phyloP scores from a whole-genome alignment of 2,888 invertebrate species.

The Euproctis similis region DNA sequence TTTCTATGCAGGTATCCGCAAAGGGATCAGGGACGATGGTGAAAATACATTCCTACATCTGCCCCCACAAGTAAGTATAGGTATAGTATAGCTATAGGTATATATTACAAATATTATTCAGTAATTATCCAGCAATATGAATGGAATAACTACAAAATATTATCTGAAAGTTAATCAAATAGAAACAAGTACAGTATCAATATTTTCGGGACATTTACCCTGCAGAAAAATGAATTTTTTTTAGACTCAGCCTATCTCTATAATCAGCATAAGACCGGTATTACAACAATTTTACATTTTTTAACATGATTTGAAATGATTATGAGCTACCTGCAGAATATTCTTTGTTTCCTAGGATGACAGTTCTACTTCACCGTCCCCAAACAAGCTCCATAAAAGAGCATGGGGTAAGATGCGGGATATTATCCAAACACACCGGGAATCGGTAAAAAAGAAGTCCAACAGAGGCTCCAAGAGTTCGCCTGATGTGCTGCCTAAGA shows the following conservation, averaged over 20 bases:
- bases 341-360: constrained; percentile 47
- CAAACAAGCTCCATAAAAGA: constrained; percentile 77
- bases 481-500: constrained; percentile 51
- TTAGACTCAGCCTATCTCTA: too few species aligned
- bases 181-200: too few species aligned
- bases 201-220: too few species aligned
- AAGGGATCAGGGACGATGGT: constrained; percentile 51
- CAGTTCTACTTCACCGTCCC: constrained; percentile 66
- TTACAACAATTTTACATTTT: too few species aligned
- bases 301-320: background rate
- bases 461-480: constrained; percentile 56
- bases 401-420: constrained; percentile 87
- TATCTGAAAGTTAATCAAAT: too few species aligned
- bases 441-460: constrained; percentile 78
- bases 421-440: constrained; percentile 82
- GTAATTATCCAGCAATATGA: too few species aligned
- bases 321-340: too few species aligned
- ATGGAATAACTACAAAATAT: too few species aligned
- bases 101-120: too few species aligned
- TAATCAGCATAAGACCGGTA: too few species aligned
- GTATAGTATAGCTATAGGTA: too few species aligned
- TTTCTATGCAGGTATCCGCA: constrained; percentile 32
- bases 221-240: too few species aligned
- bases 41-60: constrained; percentile 60
- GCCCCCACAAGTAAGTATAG: constrained; percentile 56